Base-by-base conservation (phyloP, 2,797 vertebrate genomes). In the Squalus acanthias region DNA sequence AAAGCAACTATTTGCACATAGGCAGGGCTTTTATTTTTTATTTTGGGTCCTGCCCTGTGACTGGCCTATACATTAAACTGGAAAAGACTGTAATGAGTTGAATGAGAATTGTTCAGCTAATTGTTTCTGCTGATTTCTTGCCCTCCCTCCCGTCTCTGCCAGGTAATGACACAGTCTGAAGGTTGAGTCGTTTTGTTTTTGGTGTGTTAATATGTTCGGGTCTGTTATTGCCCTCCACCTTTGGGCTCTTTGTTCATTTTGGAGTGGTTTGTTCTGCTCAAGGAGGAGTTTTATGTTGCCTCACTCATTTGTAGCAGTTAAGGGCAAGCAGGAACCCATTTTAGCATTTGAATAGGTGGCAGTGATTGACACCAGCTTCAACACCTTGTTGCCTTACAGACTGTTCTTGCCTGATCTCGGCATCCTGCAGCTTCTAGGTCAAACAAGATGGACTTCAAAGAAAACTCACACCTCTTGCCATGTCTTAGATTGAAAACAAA, bases 291-390 rank as follows among this genome's bases (percentile, higher is more conserved):
- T 65, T 29, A n/a, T 15, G 57, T 63, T 63, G 57, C 60, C 89
- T 65, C 57, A 65, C 57, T 92, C 57, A 92, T 33, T 63, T 92
- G 89, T 63, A 65, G 53, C 26, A 65, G 89, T 92, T 79, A 60
- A 91, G 53, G 60, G 57, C 57, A 92, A 63, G 60, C 29, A 63
- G 29, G 24, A 63, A 65, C 29, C 9, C 60, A 60, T 91, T 91
- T 91, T 91, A 63, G 20, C 53, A 60, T 92, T 92, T 92, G 89
- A 92, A 63, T 92, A 91, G 89, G 60, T 92, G 60, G 29, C 29
- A 63, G 89, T 92, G 88, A 91, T 91, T 91, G 88, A 91, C 50
- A 53, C 57, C 60, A 63, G 89, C 57, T n/a, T 92, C 89, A 92
- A 63, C 13, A 92, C 29, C 13, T 92, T 92, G 89, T 92, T 65